A percentile compares a stretch with the other conserved stretches of the same genome.
Evolutionary conservation across 1,140 invertebrate species (phyloP).

Genomic region (Brachionus asplanchnoidis): DNA sequence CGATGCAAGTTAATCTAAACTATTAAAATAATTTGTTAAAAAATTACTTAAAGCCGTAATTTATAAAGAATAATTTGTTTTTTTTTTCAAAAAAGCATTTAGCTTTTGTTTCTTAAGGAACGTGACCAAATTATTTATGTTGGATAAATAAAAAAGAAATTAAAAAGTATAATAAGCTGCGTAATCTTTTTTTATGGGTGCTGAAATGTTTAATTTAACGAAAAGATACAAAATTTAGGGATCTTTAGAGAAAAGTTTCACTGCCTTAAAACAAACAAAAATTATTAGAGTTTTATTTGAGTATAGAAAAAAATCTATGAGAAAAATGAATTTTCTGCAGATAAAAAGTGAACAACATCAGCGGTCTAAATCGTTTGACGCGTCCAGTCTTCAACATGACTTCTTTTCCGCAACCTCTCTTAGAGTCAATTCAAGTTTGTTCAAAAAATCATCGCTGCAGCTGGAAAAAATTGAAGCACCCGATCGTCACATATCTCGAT

Average conservation of each 20-base stretch:
- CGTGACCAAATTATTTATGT: background rate
- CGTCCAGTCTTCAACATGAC: background rate
- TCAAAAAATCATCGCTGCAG: conserved; percentile 21
- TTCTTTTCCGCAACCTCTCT: background rate
- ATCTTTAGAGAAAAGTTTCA: background rate
- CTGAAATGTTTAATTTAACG: conserved; percentile 15
- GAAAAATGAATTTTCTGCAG: background rate
- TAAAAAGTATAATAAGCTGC: conserved; percentile 14
- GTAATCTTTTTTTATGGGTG: conserved; percentile 10
- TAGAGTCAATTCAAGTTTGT: background rate
- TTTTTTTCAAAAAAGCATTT: background rate
- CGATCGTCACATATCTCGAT: background rate
- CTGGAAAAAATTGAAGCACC: background rate
- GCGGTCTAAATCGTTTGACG: conserved; percentile 12
- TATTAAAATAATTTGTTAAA: background rate
- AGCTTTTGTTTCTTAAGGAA: background rate
- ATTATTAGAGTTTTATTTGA: background rate
- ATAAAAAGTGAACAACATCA: conserved; percentile 7
- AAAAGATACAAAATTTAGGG: background rate
- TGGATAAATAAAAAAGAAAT: background rate
- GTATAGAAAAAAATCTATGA: background rate
- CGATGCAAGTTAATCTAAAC: background rate
- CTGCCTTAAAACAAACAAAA: background rate
- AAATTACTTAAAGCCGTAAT: background rate
- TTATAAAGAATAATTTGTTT: background rate